phyloP scores from a whole-genome alignment of 2,113 vertebrate species.

The Formicarius rufipectus region DNA sequence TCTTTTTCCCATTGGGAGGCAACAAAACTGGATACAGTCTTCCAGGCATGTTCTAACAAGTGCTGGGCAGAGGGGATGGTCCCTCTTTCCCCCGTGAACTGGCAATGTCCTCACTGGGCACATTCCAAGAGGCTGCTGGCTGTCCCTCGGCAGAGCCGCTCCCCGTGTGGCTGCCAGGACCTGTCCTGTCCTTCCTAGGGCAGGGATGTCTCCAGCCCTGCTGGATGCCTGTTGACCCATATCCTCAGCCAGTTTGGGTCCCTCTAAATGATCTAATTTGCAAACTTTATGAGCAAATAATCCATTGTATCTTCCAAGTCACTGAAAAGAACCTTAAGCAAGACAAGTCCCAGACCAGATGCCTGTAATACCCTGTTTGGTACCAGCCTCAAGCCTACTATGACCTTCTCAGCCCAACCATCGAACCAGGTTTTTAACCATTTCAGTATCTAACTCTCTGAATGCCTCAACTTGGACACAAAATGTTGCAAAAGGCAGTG shows the following conservation, averaged over 20 bases:
- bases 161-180: accelerated
- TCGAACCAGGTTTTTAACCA: background rate
- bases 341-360: too few species aligned
- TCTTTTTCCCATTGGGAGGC: background rate
- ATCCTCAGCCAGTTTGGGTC: background rate
- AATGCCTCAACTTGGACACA: background rate
- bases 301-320: background rate
- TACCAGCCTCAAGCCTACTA: background rate
- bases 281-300: background rate
- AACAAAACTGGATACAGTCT: background rate
- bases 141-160: background rate
- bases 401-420: background rate
- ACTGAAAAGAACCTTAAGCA: background rate
- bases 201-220: background rate
- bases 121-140: accelerated
- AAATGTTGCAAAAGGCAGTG: background rate
- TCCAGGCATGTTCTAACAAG: background rate
- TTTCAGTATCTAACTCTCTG: background rate
- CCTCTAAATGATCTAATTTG: background rate
- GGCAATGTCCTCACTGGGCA: accelerated
- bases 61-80: background rate
- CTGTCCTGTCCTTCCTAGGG: background rate
- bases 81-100: accelerated
- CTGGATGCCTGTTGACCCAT: background rate
- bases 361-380: background rate